Evolutionary conservation across 2,888 invertebrate genomes (phyloP), one percentile per base, ranked within the genome.

Genomic region (Neuroscelio doddi): DNA sequence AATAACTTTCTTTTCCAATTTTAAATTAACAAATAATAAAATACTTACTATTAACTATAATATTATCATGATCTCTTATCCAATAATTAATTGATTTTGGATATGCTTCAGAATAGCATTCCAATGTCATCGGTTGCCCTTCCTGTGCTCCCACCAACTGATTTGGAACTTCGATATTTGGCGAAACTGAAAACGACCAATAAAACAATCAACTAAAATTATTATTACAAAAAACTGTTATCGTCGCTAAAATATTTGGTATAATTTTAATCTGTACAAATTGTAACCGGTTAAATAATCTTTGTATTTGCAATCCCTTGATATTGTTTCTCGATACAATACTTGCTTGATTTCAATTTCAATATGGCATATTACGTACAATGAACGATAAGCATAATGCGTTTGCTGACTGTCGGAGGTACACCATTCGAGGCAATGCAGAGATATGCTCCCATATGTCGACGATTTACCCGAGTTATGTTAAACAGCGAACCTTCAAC

Each of bases 11-110:
- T 16, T 3, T 21, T 8, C 15, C 5, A 3, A 41, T 9, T 41
- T 41, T 16, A n/a, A 17, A 7, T 9, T 5, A 14, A 34, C 7
- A 10, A 5, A 34, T 34, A 34, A 5, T 5, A 15, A 16, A 14
- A 10, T 3, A 63, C 64, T 63, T 86, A 93, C 93, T 92, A 76
- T 91, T 90, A 55, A 92, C 90, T 70, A 92, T 90, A 61, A 93
- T 93, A 78, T 92, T 92, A 26, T 92, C 92, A 38, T 88, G 88
- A 51, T 90, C 89, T 73, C 91, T 88, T 49, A 91, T 90, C 95
- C 94, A 95, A 82, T 94, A 94, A 85, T 93, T 94, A 73, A 94
- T 93, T 24, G 94, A 93, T 80, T 92, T 93, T 1, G 95, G 95
- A 84, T 89, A 93, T 0, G 94, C 94, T 76, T 94, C 94, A 0